A percentile compares a stretch with the other conserved stretches of the same genome.
phyloP scores from a whole-genome alignment of 2,797 vertebrate genomes.

The Acanthopagrus latus region DNA sequence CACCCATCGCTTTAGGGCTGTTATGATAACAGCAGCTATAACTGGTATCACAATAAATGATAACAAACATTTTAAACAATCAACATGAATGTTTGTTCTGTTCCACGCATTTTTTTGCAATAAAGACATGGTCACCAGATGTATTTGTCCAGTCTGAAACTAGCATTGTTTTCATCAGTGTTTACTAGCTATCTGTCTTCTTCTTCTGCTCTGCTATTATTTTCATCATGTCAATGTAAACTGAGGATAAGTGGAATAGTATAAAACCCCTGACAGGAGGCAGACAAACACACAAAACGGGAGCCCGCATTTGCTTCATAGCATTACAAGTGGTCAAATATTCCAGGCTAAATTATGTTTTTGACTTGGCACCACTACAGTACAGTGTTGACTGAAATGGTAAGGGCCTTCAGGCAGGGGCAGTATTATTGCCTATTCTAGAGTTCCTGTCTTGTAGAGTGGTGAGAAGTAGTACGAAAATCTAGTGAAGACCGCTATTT shows the following conservation, averaged over 20 bases:
- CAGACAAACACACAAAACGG: not conserved
- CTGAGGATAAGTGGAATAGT: not conserved
- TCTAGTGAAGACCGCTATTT: not conserved
- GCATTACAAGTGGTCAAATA: not conserved
- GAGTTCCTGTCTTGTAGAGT: not conserved
- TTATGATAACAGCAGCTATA: conserved; percentile 5
- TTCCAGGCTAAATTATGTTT: not conserved
- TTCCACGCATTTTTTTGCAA: conserved; percentile 49
- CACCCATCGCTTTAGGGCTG: not conserved
- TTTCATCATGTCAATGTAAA: not conserved
- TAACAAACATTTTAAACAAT: conserved; percentile 4
- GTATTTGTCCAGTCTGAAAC: not conserved
- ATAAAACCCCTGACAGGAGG: not conserved
- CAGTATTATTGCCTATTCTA: not conserved
- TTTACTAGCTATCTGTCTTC: not conserved
- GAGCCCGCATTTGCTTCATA: not conserved
- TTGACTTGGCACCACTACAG: not conserved
- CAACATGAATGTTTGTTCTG: not conserved
- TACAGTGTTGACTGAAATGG: not conserved
- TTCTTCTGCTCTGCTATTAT: not conserved
- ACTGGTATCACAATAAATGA: not conserved
- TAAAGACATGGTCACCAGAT: conserved; percentile 44
- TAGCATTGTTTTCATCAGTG: not conserved
- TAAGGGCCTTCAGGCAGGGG: not conserved
- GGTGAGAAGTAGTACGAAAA: not conserved